Evolutionary conservation across 2,113 vertebrate species (phyloP), one percentile per base, ranked within the genome.

Genomic region (Mirza zaza): DNA sequence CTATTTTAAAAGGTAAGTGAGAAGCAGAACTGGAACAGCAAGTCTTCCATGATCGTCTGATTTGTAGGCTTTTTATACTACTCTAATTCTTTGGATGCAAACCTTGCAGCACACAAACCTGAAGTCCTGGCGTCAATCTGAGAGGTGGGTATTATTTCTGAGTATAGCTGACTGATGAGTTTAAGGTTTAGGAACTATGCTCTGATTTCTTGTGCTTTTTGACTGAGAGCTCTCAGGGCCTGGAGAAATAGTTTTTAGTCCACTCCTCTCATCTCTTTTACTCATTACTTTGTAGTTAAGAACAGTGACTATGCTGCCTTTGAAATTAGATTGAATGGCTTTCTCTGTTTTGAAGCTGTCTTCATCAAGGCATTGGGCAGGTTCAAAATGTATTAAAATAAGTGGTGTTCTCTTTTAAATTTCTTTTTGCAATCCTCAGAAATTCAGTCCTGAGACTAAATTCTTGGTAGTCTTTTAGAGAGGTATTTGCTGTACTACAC

Each of bases 1-100:
- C 80, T 92, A 88, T 97, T 79, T 84, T 87, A 96, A 96, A 86
- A 88, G 67, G 50, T 92, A 83, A 90, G 48, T 68, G 45, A 87
- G 87, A 55, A 36, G 27, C 80, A 70, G 90, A 70, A 87, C 13
- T 7, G 65, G 55, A 93, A 76, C 32, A 32, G 42, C 61, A 71
- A 48, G 81, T 97, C 94, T 96, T 93, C 91, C 90, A 55, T 94
- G 97, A 96, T 57, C 96, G 97, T 96, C 87, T 29, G 10, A 61
- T 87, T 5, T 68, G 39, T 23, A n/a, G 32, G 48, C 34, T 88
- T 45, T 73, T 73, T 36, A 5, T 13, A 8, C 27, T 48, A 18
- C 39, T 84, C 50, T 36, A 36, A 95, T 39, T 89, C 71, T 70
- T 59, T 34, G 75, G 39, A n/a, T 23, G 29, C 34, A 87, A 55